phyloP scores from a whole-genome alignment of 2,113 vertebrate species.

The Antechinus stuartii region DNA sequence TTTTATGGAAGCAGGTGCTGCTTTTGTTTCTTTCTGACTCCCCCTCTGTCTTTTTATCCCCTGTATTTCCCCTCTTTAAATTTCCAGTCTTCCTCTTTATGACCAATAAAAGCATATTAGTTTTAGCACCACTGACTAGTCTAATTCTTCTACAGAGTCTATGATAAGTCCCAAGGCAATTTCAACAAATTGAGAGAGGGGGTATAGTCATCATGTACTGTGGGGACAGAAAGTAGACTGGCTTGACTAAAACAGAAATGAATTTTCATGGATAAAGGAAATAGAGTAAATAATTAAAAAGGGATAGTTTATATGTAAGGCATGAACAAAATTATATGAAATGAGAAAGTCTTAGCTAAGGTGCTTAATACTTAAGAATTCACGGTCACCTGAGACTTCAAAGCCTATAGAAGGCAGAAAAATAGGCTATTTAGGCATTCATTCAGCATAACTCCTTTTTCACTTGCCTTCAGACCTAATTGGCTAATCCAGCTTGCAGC shows the following conservation, averaged over 20 bases:
- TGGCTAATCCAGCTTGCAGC: background rate
- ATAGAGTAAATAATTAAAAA: background rate
- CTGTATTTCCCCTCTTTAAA: background rate
- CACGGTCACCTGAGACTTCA: background rate
- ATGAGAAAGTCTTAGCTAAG: background rate
- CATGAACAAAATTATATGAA: background rate
- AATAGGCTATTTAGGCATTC: background rate
- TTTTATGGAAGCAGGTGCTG: background rate
- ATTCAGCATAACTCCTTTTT: background rate
- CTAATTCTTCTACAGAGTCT: background rate
- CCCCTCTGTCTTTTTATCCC: background rate
- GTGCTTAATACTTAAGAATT: background rate
- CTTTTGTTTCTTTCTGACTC: background rate
- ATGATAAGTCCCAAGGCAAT: background rate
- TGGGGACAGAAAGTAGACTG: background rate
- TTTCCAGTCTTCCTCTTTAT: background rate
- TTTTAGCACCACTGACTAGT: background rate
- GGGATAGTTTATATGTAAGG: background rate
- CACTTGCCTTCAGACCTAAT: background rate
- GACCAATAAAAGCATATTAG: background rate
- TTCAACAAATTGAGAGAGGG: background rate
- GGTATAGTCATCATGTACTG: background rate
- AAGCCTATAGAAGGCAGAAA: constrained; percentile 1
- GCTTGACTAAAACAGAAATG: background rate
- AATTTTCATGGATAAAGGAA: background rate